Evolutionary conservation across 2,888 invertebrate species (phyloP), one percentile per base, ranked within the genome.

Genomic region (Lycaena phlaeas): DNA sequence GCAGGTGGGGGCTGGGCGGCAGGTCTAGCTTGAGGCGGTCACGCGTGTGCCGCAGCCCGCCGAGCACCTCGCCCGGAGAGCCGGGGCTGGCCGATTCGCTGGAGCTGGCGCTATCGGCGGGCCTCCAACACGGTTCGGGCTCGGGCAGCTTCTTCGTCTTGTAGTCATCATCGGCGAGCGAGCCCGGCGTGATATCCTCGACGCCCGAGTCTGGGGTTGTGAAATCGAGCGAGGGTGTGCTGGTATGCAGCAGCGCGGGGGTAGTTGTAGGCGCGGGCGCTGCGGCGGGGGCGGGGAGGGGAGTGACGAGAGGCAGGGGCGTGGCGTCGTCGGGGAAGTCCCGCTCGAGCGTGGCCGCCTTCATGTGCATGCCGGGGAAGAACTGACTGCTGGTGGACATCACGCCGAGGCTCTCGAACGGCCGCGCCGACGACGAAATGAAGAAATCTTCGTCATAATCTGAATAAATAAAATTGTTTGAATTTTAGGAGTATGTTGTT

Each of bases 21-120:
- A 93, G 71, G 66, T 92, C 91, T 6, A 92, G 76, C 61, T 91
- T 92, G 10, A 93, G 79, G 48, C 87, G 87, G 63, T 91, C 90
- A 44, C 91, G 41, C 3, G 92, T 92, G 61, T 92, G 92, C 9
- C 92, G 71, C 27, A 92, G 67, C 7, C 92, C 92, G 14, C 92
- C 92, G 5, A 92, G 70, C 3, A 81, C 68, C 42, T 75, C 68
- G 14, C 68, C 70, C 1, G 79, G 82, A 0, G 81, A 79, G 50
- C 75, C 72, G 0, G 84, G 84, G 42, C 79, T 79, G 26, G 70
- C 76, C 0, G 84, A 78, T 42, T 82, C 85, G 44, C 81, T 74
- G 10, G 82, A 79, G 46, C 81, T 78, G 22, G 63, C 71, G 51
- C 78, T 72, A 50, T 82, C 82, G 2, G 61, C 52, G 1, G 70